phyloP scores from a whole-genome alignment of 2,113 vertebrate genomes.

The Anser cygnoides region DNA sequence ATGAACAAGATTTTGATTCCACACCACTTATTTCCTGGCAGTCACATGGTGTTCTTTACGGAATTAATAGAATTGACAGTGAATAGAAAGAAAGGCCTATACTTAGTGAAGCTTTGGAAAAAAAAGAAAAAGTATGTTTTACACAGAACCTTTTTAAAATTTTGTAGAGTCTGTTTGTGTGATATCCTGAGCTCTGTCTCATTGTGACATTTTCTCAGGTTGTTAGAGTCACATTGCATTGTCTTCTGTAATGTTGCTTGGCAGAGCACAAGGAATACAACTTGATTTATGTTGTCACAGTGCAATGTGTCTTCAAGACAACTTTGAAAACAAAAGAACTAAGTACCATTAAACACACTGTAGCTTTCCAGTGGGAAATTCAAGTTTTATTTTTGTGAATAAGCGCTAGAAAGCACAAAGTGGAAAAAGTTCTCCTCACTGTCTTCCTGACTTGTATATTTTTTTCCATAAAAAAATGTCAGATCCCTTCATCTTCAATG shows the following conservation, averaged over 20 bases:
- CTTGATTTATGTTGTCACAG: constrained; percentile 3
- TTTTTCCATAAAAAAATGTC: not conserved
- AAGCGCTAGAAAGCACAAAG: not conserved
- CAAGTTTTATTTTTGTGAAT: not conserved
- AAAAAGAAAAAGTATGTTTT: not conserved
- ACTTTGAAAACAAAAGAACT: constrained; percentile 2
- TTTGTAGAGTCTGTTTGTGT: not conserved
- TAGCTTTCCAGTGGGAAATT: not conserved
- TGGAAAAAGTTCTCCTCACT: not conserved
- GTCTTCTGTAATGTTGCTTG: not conserved
- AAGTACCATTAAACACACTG: not conserved
- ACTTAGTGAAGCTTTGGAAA: not conserved
- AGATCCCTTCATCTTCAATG: not conserved
- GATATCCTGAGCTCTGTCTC: not conserved
- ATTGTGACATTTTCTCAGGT: not conserved
- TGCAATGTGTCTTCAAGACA: not conserved
- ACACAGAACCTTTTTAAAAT: not conserved
- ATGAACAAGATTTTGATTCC: not conserved
- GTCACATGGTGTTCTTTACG: not conserved
- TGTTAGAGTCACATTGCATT: not conserved
- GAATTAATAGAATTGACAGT: not conserved
- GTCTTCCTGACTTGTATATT: not conserved
- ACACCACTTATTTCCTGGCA: not conserved
- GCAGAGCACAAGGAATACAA: not conserved
- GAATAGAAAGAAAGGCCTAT: not conserved